Evolutionary conservation across 2,113 vertebrate genomes (phyloP), one percentile per base, ranked within the genome.

Genomic region (Mesoclemmys tuberculata): DNA sequence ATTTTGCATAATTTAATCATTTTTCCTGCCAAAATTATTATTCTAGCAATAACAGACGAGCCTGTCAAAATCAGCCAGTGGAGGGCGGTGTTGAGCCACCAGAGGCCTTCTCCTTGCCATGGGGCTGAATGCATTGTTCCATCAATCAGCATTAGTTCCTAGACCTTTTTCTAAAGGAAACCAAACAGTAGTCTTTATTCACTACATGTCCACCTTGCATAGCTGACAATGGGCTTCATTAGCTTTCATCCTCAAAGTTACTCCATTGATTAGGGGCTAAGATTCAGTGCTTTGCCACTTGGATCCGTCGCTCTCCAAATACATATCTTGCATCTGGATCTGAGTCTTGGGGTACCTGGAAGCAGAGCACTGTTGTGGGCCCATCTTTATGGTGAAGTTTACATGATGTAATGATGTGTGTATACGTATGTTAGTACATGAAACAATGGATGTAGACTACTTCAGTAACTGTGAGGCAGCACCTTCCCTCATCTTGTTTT

Each of bases 81-180:
- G 97, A 97, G 97, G 97, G 97, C 95, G 97, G 92, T 95, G 97
- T 97, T 97, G 96, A 97, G 96, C 97, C 89, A 92, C 92, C 85
- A 93, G 94, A 97, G 95, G 84, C 85, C 94, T 95, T 88, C 54
- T 95, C 31, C 41, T 78, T 96, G 78, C 77, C 90, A 71, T 55
- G 94, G 94, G 94, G 96, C 88, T 1, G 85, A 87, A 86, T 95
- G 94, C 93, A 85, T 85, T 18, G 81, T 84, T 85, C 95, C 95
- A 92, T 94, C 93, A 75, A 55, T 10, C 64, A 41, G 4, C 74
- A 92, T 89, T 8, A 10, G 80, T 89, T 80, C 81, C 71, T 84
- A 88, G 88, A 44, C 75, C 12, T 38, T 85, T 75, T 90, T 85
- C 80, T 58, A 44, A 93, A 83, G 52, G 27, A 80, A 85, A 27